Conservation (phyloP, 2,113 vertebrate genomes). For the Prietella phreatophila region DNA sequence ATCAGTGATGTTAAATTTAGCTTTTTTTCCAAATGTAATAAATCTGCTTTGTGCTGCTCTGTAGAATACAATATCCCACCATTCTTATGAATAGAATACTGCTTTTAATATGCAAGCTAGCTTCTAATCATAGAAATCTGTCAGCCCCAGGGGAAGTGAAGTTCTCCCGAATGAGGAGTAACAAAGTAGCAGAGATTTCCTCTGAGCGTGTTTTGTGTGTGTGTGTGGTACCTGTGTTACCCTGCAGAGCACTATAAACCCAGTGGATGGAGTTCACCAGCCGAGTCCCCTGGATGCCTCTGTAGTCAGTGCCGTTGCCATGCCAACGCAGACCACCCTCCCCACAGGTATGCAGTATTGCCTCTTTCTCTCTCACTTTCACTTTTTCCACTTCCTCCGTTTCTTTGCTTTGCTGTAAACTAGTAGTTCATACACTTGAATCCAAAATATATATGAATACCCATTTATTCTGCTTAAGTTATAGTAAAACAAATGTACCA, state of each 20-base stretch:
- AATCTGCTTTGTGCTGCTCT: background rate
- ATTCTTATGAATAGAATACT: background rate
- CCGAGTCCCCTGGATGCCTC: conserved; percentile 83
- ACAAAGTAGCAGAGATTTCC: background rate
- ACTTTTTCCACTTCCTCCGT: background rate
- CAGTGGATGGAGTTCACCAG: conserved; percentile 93
- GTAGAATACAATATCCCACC: background rate
- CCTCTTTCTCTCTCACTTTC: background rate
- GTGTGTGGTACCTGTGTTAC: conserved; percentile 31
- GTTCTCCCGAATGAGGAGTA: background rate
- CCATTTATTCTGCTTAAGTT: background rate
- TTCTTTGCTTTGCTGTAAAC: background rate
- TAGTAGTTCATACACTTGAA: background rate
- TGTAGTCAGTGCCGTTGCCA: conserved; percentile 83
- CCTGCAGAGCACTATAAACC: conserved; percentile 95
- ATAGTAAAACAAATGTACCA: background rate
- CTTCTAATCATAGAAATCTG: background rate
- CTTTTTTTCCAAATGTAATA: background rate
- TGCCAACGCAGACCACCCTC: conserved; percentile 93
- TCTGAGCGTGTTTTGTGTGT: conserved; percentile 36
- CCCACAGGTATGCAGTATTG: conserved; percentile 78
- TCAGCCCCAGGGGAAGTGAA: background rate
- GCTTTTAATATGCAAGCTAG: background rate
- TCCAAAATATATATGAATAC: background rate
- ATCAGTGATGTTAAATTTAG: background rate